A percentile compares a stretch with the other conserved stretches of the same genome.
phyloP scores from a whole-genome alignment of 2,888 invertebrate genomes.

The Phalangium opilio region DNA sequence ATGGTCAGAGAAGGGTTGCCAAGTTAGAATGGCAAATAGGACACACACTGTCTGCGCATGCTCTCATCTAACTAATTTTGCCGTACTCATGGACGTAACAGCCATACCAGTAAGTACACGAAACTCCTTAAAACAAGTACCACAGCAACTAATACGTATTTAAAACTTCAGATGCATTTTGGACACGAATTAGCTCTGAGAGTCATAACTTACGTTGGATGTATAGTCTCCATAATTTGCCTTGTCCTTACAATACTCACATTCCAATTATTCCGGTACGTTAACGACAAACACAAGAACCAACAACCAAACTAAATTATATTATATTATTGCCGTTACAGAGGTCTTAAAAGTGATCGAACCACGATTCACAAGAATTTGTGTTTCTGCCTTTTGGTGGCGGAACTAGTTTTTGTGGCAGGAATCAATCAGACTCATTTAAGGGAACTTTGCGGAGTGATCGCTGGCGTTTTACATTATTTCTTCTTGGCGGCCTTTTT shows the following conservation, averaged over 20 bases:
- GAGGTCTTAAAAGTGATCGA: slow-evolving; percentile 52
- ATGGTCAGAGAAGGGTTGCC: slow-evolving; percentile 81
- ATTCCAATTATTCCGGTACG: slow-evolving; percentile 34
- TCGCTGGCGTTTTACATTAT: slow-evolving; percentile 58
- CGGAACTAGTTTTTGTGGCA: slow-evolving; percentile 74
- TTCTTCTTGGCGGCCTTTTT: slow-evolving; percentile 82
- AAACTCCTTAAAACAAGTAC: too few relatives aligned
- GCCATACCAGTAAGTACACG: too few relatives aligned
- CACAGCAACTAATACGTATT: too few relatives aligned
- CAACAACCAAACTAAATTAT: too few relatives aligned
- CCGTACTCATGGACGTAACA: slow-evolving; percentile 68
- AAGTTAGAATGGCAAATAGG: slow-evolving; percentile 56
- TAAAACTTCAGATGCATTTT: slow-evolving; percentile 1
- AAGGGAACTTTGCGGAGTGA: slow-evolving; percentile 65
- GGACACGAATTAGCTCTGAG: slow-evolving; percentile 50
- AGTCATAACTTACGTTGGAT: slow-evolving; percentile 64
- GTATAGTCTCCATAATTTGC: slow-evolving; percentile 63
- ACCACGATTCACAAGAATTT: slow-evolving; percentile 92
- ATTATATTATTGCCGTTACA: too few relatives aligned
- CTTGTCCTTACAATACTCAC: slow-evolving; percentile 59
- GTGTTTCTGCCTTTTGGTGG: slow-evolving; percentile 73
- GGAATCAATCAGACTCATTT: slow-evolving; percentile 79
- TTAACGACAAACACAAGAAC: too few relatives aligned
- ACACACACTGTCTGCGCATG: slow-evolving; percentile 76
- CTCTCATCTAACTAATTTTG: slow-evolving; percentile 80